A percentile compares a stretch with the other conserved stretches of the same genome.
phyloP scores from a whole-genome alignment of 2,113 vertebrate genomes.

The Cephalopholis sonnerati region DNA sequence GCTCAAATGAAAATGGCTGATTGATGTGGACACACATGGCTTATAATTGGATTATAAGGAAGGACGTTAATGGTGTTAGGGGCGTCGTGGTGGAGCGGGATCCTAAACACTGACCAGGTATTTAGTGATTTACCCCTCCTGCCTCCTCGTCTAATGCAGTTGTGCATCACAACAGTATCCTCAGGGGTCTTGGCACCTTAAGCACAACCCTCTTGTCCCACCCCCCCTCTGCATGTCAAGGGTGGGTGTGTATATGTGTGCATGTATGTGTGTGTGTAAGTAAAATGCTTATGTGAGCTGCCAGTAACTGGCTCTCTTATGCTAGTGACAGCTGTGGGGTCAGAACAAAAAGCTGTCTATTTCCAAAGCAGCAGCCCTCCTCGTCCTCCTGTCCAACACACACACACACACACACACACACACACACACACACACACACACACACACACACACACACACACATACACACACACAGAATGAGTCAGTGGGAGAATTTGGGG shows the following conservation, averaged over 20 bases:
- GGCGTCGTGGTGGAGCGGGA: constrained; percentile 19
- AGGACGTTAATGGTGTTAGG: constrained; percentile 66
- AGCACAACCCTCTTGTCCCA: constrained; percentile 62
- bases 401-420: constrained; percentile 14
- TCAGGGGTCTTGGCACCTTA: constrained; percentile 44
- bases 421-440: constrained; percentile 11
- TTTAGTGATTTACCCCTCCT: constrained; percentile 51
- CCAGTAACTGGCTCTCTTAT: constrained; percentile 72
- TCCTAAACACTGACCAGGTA: constrained; percentile 70
- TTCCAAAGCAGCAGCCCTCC: constrained; percentile 60
- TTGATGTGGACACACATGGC: constrained; percentile 81
- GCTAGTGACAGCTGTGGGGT: constrained; percentile 82
- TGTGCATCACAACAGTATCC: constrained; percentile 53
- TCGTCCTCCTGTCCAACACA: constrained; percentile 20
- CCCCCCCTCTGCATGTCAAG: constrained; percentile 61
- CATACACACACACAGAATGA: constrained; percentile 7
- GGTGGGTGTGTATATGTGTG: constrained; percentile 13
- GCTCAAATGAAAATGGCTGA: constrained; percentile 78
- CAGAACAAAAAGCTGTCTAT: constrained; percentile 81
- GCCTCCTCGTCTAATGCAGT: constrained; percentile 50
- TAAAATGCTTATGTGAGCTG: constrained; percentile 65
- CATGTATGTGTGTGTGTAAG: constrained; percentile 21
- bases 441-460: not conserved
- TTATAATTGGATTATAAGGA: constrained; percentile 82
- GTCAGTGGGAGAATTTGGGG: constrained; percentile 22